Base-by-base conservation (phyloP, 2,113 vertebrate genomes). In the Vidua macroura region DNA sequence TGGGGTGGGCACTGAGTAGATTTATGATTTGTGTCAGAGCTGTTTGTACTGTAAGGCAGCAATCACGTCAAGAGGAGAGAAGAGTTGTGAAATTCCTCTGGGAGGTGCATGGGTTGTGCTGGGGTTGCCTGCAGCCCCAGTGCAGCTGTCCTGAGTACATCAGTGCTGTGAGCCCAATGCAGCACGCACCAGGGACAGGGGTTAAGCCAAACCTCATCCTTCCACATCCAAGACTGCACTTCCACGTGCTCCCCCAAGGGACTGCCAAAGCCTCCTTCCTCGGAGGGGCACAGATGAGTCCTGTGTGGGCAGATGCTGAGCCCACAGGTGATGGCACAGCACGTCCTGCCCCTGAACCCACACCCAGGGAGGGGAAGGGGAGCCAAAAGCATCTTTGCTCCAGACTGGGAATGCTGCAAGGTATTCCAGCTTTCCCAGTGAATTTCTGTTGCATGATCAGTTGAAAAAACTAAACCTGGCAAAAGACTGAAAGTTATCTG, bases 261-360 rank as follows among this genome's bases (percentile, higher is more conserved):
- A 44, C 4, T 17, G 7, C 3, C 33, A 41, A 8, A 63, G 11
- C 5, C 33, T 22, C 23, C 5, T 8, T 11, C 20, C 48, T 5
- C 4, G 3, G 48, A 7, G 21, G 15, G 68, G 28, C 19, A 70
- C 31, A 11, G 4, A 3, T 0, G 2, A 14, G 21, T 15, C 35
- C 81, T 60, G 33, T 9, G 48, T 51, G 6, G 2, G 70, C 30
- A 30, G 30, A 3, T 27, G 33, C 13, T 67, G 49, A 13, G 4
- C 44, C 10, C 3, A 4, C 1, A 5, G 64, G 39, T 4, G 28
- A 5, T 14, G 48, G 13, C 13, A 25, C 14, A 60, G 25, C 49
- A 53, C 20, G 7, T 28, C 1, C 1, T 46, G 35, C 9, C 12
- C 35, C 77, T 23, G 20, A 3, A 3, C 8, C 18, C 19, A 15